These are phyloP conservation scores for Limosa lapponica DNA, from an alignment of 2,797 vertebrate genomes.

Conservation along the genomic window DNA sequence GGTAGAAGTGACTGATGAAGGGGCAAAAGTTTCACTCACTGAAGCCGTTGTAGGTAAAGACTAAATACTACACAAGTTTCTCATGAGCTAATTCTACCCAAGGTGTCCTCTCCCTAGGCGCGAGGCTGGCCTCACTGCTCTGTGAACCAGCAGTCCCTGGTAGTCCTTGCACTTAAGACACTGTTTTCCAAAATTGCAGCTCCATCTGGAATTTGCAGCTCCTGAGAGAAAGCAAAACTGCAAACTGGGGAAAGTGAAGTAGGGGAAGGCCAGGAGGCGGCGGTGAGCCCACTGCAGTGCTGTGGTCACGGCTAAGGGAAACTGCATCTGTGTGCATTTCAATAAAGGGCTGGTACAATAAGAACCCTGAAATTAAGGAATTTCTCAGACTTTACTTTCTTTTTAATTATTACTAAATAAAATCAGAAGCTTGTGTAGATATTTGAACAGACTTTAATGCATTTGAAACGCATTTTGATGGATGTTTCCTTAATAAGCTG, in stretches of 20 bases:
- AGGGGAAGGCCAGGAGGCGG: not conserved
- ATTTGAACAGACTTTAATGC: not conserved
- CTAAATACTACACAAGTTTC: not conserved
- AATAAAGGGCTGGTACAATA: not conserved
- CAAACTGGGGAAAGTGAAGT: not conserved
- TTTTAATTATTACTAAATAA: not conserved
- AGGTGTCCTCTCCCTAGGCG: not conserved
- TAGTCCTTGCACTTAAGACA: not conserved
- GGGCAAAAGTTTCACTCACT: not conserved
- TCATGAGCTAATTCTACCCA: not conserved
- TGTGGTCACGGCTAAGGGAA: not conserved
- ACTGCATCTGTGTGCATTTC: not conserved
- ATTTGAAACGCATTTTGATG: not conserved
- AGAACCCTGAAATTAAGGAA: not conserved
- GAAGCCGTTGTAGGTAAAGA: not conserved
- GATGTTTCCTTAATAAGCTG: not conserved
- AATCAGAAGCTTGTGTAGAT: not conserved
- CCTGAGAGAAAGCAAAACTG: not conserved
- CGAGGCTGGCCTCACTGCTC: not conserved
- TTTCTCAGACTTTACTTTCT: not conserved
- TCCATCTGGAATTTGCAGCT: not conserved
- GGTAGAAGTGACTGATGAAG: not conserved
- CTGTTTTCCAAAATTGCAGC: not conserved
- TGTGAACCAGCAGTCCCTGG: not conserved
- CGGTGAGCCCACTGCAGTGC: not conserved